These are phyloP conservation scores for Dexiosoma caninum DNA, from an alignment of 2,888 invertebrate genomes.

Conservation along the genomic window DNA sequence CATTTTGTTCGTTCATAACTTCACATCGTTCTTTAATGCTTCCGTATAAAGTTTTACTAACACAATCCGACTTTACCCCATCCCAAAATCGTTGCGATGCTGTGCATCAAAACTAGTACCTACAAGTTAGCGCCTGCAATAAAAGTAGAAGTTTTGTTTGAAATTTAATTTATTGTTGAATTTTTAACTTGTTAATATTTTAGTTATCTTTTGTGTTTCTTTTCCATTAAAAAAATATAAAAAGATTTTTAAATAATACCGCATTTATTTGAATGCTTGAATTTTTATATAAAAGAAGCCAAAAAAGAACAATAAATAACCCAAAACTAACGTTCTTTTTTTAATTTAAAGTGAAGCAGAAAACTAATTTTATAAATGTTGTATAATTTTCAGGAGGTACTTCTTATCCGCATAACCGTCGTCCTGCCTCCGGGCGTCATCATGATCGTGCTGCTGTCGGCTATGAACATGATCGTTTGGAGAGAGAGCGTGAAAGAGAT, in stretches of 20 bases:
- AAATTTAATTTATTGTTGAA: conserved; percentile 50
- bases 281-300: conserved; percentile 39
- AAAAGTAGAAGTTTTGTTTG: conserved; percentile 55
- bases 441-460: conserved; percentile 69
- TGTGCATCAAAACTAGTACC: background rate
- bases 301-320: conserved; percentile 32
- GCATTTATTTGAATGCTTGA: conserved; percentile 61
- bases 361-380: conserved; percentile 40
- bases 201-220: conserved; percentile 59
- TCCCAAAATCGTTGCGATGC: background rate
- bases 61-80: background rate
- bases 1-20: background rate
- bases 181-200: conserved; percentile 45
- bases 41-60: conserved; percentile 15
- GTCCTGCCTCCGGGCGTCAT: conserved; percentile 74
- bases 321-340: conserved; percentile 47
- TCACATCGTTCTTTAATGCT: conserved; percentile 3
- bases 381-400: conserved; percentile 73
- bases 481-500: conserved; percentile 70
- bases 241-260: conserved; percentile 49
- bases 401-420: conserved; percentile 77
- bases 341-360: background rate
- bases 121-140: conserved; percentile 4
- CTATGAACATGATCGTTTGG: conserved; percentile 69
- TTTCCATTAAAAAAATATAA: conserved; percentile 40